Conservation (phyloP, 2,113 vertebrate genomes). For the Clupea harengus region DNA sequence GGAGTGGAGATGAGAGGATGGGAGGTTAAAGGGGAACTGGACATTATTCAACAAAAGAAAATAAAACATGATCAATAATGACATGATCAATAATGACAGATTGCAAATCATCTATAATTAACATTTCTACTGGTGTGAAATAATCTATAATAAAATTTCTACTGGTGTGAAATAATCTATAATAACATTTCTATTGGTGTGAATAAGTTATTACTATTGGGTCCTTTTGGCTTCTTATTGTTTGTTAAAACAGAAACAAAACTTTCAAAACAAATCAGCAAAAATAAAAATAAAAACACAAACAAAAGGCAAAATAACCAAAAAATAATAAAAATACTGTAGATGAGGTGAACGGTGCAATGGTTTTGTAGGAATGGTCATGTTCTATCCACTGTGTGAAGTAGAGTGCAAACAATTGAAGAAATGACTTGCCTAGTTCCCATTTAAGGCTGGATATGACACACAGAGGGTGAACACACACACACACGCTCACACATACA, state of each 20-base stretch:
- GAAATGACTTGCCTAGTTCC: not conserved
- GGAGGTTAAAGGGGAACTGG: constrained; percentile 6
- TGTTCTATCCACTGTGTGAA: not conserved
- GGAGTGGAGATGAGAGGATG: not conserved
- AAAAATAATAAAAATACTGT: not conserved
- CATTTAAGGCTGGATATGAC: not conserved
- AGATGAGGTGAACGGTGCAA: not conserved
- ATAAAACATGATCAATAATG: not conserved
- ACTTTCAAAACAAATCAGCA: not conserved
- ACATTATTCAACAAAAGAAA: not conserved
- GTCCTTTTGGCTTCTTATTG: not conserved
- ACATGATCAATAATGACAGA: not conserved
- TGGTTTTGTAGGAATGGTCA: not conserved
- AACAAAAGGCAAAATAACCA: not conserved
- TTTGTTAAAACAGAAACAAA: not conserved
- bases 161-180: not conserved
- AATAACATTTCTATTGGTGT: not conserved
- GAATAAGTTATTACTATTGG: too few species aligned
- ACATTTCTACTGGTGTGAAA: not conserved
- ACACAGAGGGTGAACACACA: not conserved
- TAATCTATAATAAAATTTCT: not conserved
- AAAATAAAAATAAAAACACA: not conserved
- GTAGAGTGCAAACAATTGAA: not conserved
- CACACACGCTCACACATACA: not conserved
- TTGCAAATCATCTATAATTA: not conserved